Conservation (phyloP, 2,113 vertebrate species). For the Aspidoscelis tigris region DNA sequence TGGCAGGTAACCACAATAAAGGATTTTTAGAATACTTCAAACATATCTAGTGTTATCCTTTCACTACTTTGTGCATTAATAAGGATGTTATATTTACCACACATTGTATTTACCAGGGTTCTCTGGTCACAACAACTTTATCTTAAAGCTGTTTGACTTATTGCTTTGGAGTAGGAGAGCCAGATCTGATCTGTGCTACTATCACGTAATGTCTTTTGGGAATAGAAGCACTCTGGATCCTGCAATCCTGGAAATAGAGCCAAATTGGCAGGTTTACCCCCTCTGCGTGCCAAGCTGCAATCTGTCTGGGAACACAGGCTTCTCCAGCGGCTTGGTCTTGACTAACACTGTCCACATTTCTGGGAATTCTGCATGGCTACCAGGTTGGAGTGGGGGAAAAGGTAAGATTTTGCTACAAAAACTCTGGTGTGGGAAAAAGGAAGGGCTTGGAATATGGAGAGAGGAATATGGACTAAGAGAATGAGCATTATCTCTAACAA, state of each 20-base stretch:
- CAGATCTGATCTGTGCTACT: background rate
- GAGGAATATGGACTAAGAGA: rapidly evolving
- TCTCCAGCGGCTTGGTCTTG: conserved; percentile 43
- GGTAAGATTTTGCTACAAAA: rapidly evolving
- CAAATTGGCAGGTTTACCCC: conserved; percentile 6
- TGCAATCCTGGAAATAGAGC: background rate
- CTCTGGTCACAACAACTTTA: background rate
- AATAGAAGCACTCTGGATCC: conserved; percentile 41
- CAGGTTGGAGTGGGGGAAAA: conserved; percentile 48
- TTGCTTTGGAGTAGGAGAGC: background rate
- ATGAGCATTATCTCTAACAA: background rate
- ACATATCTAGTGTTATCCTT: too few relatives aligned
- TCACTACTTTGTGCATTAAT: background rate
- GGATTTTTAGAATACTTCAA: background rate
- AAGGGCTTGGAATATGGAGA: background rate
- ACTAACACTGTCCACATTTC: conserved; percentile 13
- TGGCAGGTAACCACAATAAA: background rate
- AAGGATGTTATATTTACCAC: background rate
- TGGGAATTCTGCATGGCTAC: conserved; percentile 47
- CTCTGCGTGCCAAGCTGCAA: conserved; percentile 42
- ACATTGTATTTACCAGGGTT: background rate
- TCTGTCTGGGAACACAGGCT: conserved; percentile 43
- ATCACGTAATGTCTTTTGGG: background rate
- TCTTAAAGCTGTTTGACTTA: background rate
- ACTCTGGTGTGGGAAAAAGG: conserved; percentile 16